Evolutionary conservation across 2,888 invertebrate genomes (phyloP).

Genomic region (Urechis unicinctus): DNA sequence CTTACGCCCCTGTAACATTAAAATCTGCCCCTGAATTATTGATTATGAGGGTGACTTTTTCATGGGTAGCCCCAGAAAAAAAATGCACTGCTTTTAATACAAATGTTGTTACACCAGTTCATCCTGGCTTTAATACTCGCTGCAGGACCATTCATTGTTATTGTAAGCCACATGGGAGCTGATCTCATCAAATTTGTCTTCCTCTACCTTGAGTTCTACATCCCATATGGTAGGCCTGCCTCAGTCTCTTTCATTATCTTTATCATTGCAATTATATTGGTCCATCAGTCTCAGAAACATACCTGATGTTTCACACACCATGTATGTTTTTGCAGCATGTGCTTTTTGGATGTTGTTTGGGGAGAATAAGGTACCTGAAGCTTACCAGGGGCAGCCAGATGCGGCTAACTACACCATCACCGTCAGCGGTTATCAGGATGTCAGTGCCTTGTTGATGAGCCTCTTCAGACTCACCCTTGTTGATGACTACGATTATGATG

Average conservation of each 20-base stretch:
- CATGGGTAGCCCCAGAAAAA: background rate
- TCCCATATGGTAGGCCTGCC: constrained; percentile 41
- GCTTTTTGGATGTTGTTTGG: constrained; percentile 49
- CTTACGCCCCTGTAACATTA: no score
- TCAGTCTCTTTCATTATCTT: no score
- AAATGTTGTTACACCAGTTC: background rate
- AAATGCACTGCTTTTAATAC: background rate
- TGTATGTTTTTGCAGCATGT: constrained; percentile 33
- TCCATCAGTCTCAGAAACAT: background rate
- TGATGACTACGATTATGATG: constrained; percentile 47
- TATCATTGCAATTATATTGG: background rate
- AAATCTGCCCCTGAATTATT: no score
- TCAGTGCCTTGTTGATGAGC: constrained; percentile 19
- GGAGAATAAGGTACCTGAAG: constrained; percentile 29
- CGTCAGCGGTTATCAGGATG: constrained; percentile 14
- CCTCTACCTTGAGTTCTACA: constrained; percentile 44
- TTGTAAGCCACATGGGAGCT: constrained; percentile 41
- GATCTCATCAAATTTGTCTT: constrained; percentile 40
- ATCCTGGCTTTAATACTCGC: constrained; percentile 1
- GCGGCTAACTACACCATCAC: constrained; percentile 15
- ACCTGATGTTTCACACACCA: background rate
- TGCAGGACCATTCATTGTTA: constrained; percentile 49
- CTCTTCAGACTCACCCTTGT: constrained; percentile 46
- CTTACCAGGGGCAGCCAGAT: constrained; percentile 13
- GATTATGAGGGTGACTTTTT: background rate